Conservation (phyloP, 2,888 invertebrate species). For the Pilophorus perplexus region DNA sequence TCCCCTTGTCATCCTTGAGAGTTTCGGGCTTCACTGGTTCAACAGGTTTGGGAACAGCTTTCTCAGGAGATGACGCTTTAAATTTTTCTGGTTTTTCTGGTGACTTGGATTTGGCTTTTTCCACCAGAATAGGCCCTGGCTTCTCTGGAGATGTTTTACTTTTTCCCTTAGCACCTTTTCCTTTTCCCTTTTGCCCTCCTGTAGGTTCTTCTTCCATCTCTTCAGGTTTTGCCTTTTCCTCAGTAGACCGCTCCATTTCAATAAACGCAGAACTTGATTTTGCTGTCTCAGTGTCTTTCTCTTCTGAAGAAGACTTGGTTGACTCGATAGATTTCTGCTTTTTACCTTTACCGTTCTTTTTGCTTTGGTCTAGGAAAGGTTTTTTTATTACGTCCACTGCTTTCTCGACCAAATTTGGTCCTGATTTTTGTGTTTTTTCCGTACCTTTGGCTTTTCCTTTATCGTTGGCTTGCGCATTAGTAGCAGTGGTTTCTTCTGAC, state of each 20-base stretch:
- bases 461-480: too few species aligned
- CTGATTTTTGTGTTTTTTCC: constrained; percentile 1
- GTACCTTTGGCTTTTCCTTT: constrained; percentile 1
- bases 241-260: too few species aligned
- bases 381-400: constrained; percentile 16
- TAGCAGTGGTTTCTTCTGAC: too few species aligned
- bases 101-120: neutral
- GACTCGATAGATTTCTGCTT: constrained; percentile 6
- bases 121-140: too few species aligned
- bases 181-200: too few species aligned
- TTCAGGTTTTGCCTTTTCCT: too few species aligned
- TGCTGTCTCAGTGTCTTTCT: too few species aligned
- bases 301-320: neutral
- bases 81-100: neutral
- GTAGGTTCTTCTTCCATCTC: too few species aligned
- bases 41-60: neutral
- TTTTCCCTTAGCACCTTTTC: too few species aligned
- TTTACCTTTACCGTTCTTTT: constrained; percentile 12
- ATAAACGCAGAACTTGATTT: too few species aligned
- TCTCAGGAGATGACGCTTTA: constrained; percentile 2
- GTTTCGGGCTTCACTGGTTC: neutral
- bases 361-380: constrained; percentile 18
- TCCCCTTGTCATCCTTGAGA: neutral
- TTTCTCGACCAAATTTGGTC: neutral
- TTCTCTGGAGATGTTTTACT: too few species aligned